These are phyloP conservation scores for Sipha maydis DNA, from an alignment of 2,888 invertebrate species.

Conservation along the genomic window DNA sequence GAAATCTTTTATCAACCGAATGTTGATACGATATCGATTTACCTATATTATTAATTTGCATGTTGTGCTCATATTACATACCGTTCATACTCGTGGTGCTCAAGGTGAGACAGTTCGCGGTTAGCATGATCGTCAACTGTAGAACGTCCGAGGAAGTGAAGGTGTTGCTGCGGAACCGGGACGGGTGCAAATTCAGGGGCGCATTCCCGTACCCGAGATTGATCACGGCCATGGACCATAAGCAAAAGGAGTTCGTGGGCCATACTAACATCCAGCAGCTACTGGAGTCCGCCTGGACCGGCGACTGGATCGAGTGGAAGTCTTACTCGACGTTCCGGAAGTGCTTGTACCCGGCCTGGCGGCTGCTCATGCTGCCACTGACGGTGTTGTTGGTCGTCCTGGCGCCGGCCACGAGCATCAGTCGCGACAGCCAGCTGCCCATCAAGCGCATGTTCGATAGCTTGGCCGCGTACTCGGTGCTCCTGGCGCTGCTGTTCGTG, in stretches of 20 bases:
- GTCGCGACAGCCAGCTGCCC: neutral
- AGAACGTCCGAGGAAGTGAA: constrained; percentile 75
- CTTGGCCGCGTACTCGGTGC: neutral
- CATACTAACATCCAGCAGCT: constrained; percentile 76
- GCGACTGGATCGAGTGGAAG: constrained; percentile 71
- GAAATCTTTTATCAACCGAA: no score
- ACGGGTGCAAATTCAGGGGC: no score
- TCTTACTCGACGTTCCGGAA: constrained; percentile 67
- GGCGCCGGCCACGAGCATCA: neutral
- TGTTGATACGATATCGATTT: no score
- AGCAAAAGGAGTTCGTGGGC: no score
- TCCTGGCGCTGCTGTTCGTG: neutral
- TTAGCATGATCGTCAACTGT: constrained; percentile 68
- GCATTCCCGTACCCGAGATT: no score
- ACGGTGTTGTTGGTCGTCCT: neutral
- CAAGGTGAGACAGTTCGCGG: constrained; percentile 67
- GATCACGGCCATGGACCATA: no score
- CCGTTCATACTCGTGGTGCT: no score
- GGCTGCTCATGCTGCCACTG: neutral
- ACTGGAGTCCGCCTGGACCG: constrained; percentile 72
- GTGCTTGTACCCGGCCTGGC: neutral
- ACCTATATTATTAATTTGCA: no score
- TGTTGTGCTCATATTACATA: no score
- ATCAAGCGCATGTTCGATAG: neutral
- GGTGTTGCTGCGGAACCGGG: no score